Base-by-base conservation (phyloP, 35 echinoderm and acorn worm genomes). In the Lytechinus pictus region DNA sequence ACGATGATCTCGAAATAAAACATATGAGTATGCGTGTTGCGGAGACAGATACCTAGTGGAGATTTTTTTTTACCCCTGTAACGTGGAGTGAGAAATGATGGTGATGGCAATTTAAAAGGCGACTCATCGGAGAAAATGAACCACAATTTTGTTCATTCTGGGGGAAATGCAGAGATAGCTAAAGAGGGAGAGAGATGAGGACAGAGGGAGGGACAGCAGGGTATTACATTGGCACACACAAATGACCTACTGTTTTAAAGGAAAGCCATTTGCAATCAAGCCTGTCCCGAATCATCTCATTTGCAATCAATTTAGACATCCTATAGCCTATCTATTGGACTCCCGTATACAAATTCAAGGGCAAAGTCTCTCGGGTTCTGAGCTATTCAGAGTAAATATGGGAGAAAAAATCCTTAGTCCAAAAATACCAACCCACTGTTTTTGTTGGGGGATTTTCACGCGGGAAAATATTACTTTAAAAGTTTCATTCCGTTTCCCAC, bases 21-120 rank as follows among this genome's bases (percentile, higher is more conserved):
- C 66, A n/a, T 8, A 79, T 79, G 66, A 16, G 66, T 7, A 24
- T 79, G 66, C 66, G 16, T 24, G 19, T 4, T 24, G 16, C 66
- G 19, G 66, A 79, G 66, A 79, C 66, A 3, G 66, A 79, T 79
- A 7, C 66, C 19, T 16, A 5, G n/a, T 79, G 19, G 66, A 24
- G 66, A 16, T 24, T 79, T 79, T 79, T 58, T 11, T 24, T 24
- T 16, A 79, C 66, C n/a, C 66, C 14, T 79, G 66, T 79, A 79
- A 19, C 66, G 19, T 79, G 19, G 66, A 79, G 66, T 79, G 66
- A 79, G 66, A 54, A 54, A 44, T 90, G 52, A 54, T 90, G 52
- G 88, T 90, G 88, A 90, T 54, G 88, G 88, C 88, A 90, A 90
- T 90, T 90, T 90, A 90, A 90, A 90, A 90, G 88, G 88, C 88